phyloP scores from a whole-genome alignment of 1,140 invertebrate genomes.

The Pectinophora gossypiella region DNA sequence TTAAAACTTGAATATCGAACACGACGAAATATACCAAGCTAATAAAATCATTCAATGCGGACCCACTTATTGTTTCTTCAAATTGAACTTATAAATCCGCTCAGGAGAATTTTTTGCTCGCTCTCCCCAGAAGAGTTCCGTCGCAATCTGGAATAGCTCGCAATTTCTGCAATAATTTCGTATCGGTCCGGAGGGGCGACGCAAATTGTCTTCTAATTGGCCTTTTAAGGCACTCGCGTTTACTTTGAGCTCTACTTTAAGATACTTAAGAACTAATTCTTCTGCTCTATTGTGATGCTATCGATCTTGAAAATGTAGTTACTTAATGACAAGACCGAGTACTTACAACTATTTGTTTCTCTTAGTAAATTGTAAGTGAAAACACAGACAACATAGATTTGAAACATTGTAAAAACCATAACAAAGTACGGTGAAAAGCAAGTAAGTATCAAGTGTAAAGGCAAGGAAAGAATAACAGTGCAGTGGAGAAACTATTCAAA shows the following conservation, averaged over 20 bases:
- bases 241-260: slow-evolving; percentile 50
- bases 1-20: too few species aligned
- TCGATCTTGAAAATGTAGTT: background rate
- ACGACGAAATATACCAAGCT: too few species aligned
- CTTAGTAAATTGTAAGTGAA: too few species aligned
- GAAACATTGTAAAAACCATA: too few species aligned
- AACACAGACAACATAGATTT: too few species aligned
- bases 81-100: background rate
- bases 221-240: slow-evolving; percentile 57
- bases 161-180: slow-evolving; percentile 48
- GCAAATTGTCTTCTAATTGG: slow-evolving; percentile 59
- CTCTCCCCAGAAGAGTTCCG: slow-evolving; percentile 10
- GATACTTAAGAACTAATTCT: slow-evolving; percentile 32
- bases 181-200: slow-evolving; percentile 29
- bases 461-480: too few species aligned
- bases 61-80: background rate
- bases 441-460: too few species aligned
- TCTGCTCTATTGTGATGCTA: background rate
- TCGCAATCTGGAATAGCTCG: slow-evolving; percentile 12
- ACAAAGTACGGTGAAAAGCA: too few species aligned
- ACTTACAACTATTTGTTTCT: too few species aligned
- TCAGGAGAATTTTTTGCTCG: slow-evolving; percentile 15
- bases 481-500: too few species aligned
- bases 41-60: too few species aligned
- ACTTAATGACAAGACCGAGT: too few species aligned